phyloP scores from a whole-genome alignment of 1,140 invertebrate species.

The Laupala kohalensis region DNA sequence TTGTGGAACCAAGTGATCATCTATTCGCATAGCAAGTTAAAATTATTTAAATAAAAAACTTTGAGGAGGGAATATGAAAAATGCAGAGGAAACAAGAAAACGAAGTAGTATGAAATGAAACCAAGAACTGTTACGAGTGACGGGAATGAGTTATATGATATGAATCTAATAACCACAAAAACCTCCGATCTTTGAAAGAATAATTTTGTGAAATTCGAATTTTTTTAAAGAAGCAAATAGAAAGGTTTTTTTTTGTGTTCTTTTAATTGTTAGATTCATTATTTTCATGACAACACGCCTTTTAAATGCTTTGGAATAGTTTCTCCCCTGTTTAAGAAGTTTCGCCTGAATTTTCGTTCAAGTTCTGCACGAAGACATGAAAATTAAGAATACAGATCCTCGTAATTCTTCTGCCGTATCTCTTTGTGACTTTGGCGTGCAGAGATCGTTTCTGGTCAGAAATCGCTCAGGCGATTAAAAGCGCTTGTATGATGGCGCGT shows the following conservation, averaged over 20 bases:
- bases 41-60: background rate
- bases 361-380: background rate
- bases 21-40: background rate
- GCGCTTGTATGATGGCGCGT: background rate
- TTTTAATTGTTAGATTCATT: background rate
- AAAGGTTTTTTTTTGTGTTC: background rate
- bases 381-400: background rate
- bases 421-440: background rate
- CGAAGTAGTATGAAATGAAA: background rate
- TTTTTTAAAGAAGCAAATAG: background rate
- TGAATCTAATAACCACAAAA: background rate
- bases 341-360: background rate
- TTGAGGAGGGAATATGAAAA: background rate
- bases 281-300: background rate
- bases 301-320: background rate
- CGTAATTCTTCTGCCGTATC: background rate
- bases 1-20: background rate
- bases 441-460: background rate
- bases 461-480: no score
- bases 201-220: background rate
- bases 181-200: background rate
- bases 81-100: background rate
- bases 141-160: background rate
- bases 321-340: background rate
- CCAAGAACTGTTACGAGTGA: background rate